phyloP scores from a whole-genome alignment of 2,797 vertebrate species.

The Halcyon badia region DNA sequence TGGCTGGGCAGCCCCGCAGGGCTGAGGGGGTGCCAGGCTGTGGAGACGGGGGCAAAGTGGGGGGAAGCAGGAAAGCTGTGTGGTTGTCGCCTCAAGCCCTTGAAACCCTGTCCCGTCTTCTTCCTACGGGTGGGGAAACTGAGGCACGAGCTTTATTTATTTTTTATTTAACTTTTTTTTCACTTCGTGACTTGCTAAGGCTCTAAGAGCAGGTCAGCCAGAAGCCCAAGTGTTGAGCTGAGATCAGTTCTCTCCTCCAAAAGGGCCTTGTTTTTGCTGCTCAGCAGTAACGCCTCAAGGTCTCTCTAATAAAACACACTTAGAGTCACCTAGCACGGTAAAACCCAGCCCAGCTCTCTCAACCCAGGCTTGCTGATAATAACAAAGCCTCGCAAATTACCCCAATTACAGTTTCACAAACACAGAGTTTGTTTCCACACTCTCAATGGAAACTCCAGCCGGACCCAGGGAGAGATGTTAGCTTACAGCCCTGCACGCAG shows the following conservation, averaged over 20 bases:
- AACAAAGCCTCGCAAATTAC: background rate
- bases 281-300: rapidly evolving
- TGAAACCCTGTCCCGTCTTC: background rate
- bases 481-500: background rate
- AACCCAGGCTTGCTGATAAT: background rate
- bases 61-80: background rate
- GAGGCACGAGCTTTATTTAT: background rate
- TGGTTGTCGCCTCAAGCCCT: background rate
- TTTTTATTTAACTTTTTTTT: no score
- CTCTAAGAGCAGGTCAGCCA: background rate
- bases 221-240: no score
- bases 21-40: background rate
- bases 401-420: background rate
- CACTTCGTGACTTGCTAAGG: background rate
- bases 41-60: no score
- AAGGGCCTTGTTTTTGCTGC: rapidly evolving
- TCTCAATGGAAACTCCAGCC: background rate
- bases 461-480: background rate
- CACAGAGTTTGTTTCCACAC: background rate
- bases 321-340: background rate
- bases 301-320: background rate
- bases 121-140: background rate
- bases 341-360: background rate
- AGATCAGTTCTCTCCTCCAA: background rate
- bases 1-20: background rate